Evolutionary conservation across 2,113 vertebrate genomes (phyloP).

Genomic region (Ivindomyrus marchei): DNA sequence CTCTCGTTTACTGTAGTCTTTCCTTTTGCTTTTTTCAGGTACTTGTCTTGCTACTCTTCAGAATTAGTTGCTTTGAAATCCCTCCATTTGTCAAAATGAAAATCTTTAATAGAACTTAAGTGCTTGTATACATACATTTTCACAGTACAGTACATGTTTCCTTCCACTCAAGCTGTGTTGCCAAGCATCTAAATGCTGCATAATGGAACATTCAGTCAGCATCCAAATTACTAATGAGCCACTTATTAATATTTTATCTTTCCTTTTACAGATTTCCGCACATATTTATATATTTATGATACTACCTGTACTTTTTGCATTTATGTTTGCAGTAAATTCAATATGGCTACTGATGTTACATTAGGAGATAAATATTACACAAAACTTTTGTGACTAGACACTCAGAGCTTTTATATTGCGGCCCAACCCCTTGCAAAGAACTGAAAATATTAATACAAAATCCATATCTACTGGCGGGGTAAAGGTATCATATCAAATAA

Average conservation of each 20-base stretch:
- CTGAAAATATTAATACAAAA: not conserved
- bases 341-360: not conserved
- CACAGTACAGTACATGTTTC: not conserved
- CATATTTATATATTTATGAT: conserved; percentile 6
- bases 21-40: not conserved
- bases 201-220: not conserved
- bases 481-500: not conserved
- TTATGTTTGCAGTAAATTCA: not conserved
- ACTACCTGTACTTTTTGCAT: not conserved
- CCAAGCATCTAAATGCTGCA: not conserved
- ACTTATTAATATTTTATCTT: not conserved
- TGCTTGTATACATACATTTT: not conserved
- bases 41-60: not conserved
- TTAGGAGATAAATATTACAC: not conserved
- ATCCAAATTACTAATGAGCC: not conserved
- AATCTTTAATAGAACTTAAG: not conserved
- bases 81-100: not conserved
- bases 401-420: not conserved
- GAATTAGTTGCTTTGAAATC: not conserved
- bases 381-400: not conserved
- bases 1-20: not conserved
- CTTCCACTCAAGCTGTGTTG: not conserved
- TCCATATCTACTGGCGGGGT: not conserved
- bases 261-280: not conserved
- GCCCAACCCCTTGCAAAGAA: not conserved